phyloP scores from a whole-genome alignment of 2,113 vertebrate species.

The Peromyscus polionotus region DNA sequence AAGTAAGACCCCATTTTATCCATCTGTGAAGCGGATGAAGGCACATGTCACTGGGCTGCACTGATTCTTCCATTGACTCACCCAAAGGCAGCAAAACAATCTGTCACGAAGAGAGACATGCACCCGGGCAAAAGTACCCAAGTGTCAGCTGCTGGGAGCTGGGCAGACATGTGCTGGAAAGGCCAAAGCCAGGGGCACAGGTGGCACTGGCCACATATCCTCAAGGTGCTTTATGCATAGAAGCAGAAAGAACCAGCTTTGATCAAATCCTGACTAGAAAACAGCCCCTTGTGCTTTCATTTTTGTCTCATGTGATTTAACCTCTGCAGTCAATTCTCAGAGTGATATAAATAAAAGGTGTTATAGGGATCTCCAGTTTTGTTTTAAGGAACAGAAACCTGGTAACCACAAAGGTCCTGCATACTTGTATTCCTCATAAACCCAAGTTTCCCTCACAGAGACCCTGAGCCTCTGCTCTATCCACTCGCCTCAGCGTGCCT shows the following conservation, averaged over 20 bases:
- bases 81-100: neutral
- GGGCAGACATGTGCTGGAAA: fast-evolving
- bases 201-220: neutral
- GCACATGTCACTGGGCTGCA: too few relatives aligned
- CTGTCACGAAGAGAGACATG: fast-evolving
- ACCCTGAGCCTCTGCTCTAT: fast-evolving
- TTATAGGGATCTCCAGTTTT: neutral
- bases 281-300: neutral
- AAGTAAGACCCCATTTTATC: neutral
- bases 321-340: neutral
- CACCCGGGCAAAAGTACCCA: neutral
- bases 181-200: neutral
- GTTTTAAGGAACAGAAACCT: neutral
- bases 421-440: too few relatives aligned
- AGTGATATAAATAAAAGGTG: neutral
- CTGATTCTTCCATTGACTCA: neutral
- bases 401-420: neutral
- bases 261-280: neutral
- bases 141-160: too few relatives aligned
- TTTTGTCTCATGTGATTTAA: neutral
- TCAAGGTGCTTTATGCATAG: neutral
- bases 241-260: neutral
- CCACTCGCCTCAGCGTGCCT: neutral
- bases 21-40: neutral
- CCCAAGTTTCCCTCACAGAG: neutral